Base-by-base conservation (phyloP, 35 echinoderm and acorn worm genomes). In the Patiria miniata region DNA sequence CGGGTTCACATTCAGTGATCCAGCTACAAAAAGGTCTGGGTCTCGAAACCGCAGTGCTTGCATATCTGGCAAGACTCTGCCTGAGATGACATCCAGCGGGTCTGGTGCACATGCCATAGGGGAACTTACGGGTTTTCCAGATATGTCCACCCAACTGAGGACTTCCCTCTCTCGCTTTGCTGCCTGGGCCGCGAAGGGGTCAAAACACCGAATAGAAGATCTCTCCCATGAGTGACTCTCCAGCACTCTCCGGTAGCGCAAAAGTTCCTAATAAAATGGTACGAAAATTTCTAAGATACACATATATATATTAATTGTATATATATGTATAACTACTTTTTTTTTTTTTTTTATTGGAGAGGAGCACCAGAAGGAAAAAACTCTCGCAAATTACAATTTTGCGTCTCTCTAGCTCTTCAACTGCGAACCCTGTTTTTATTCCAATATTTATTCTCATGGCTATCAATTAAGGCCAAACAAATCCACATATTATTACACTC, bases 21-120 rank as follows among this genome's bases (percentile, higher is more conserved):
- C 56, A 59, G 56, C 2, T 59, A 59, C 56, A 59, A 59, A 59
- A 21, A 59, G 4, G 26, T 59, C 56, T 59, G 56, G 56, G 56
- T 59, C 56, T 59, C 56, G 56, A 59, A 59, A 59, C 18, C 56
- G 56, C 56, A 59, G 56, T 17, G 56, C 56, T 59, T 59, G 56
- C 18, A 59, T 21, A 59, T 59, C 14, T 21, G 56, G 56, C 15
- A 8, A 23, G 56, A 17, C 2, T 21, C 18, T 23, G 26, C 56
- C 56, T 19, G 15, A 59, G 26, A 59, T 17, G 26, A 59, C 56
- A 21, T 59, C 56, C 18, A 23, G 17, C 2, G 56, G 56, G 26
- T 3, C 26, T 59, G 56, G 56, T 6, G 18, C 8, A 21, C 17
- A 59, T 59, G 17, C 56, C 18, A 21, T 5, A 23, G 2, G 56